phyloP scores from a whole-genome alignment of 2,113 vertebrate species.

The Gadus macrocephalus region DNA sequence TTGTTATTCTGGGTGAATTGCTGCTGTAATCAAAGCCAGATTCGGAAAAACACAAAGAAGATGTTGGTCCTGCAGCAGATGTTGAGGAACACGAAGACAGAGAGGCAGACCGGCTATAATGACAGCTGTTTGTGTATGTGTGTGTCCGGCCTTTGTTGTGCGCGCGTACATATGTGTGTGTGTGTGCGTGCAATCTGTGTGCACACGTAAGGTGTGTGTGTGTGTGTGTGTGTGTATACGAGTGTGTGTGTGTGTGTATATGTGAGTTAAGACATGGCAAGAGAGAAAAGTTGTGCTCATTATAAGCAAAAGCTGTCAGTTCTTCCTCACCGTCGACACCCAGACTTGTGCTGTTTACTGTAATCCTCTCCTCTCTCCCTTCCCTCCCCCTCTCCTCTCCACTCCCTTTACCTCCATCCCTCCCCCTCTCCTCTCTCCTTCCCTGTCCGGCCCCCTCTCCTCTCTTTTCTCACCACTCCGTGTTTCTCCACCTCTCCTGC shows the following conservation, averaged over 20 bases:
- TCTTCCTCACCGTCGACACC: too few relatives aligned
- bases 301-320: too few relatives aligned
- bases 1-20: slow-evolving; percentile 33
- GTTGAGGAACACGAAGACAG: slow-evolving; percentile 45
- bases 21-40: slow-evolving; percentile 51
- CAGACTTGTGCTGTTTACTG: too few relatives aligned
- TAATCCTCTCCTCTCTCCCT: too few relatives aligned
- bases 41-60: slow-evolving; percentile 36
- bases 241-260: not conserved
- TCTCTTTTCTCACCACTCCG: slow-evolving; percentile 4
- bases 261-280: too few relatives aligned
- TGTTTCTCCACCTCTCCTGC: not conserved
- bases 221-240: not conserved
- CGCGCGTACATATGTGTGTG: not conserved
- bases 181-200: not conserved
- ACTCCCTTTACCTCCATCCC: not conserved
- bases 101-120: slow-evolving; percentile 43
- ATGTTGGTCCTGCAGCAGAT: slow-evolving; percentile 52
- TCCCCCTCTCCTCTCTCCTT: not conserved
- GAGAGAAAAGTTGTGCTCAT: too few relatives aligned
- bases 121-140: slow-evolving; percentile 35
- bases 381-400: too few relatives aligned
- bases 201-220: not conserved
- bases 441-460: too few relatives aligned
- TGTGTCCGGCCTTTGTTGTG: not conserved